Base-by-base conservation (phyloP, 1,140 invertebrate genomes). In the Ditylenchus dipsaci region DNA sequence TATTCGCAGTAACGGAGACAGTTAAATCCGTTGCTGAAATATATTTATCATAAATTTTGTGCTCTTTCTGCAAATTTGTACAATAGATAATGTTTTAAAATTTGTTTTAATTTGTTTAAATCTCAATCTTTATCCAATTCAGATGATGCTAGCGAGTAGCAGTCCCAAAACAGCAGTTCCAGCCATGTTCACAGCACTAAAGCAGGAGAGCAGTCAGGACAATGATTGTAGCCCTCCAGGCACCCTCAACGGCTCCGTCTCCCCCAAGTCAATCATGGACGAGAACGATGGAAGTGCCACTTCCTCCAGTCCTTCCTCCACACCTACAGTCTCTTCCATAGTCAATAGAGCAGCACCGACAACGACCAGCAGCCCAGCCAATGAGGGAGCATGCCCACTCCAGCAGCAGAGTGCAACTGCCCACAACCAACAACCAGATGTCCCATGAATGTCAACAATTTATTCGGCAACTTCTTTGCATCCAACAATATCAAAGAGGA, bases 271-370 rank as follows among this genome's bases (percentile, higher is more conserved):
- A 30, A 47, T 19, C 15, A 53, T 53, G 15, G 49, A 53, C 8
- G 23, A 26, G 68, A 71, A 38, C 43, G 57, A 53, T 49, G 68
- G 69, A 26, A 33, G 27, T 33, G 68, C 65, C 13, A 57, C 69
- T 17, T 70, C 68, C n/a, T 71, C 65, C 21, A 71, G 69, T 59
- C 69, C 69, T 17, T 70, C 69, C 17, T 74, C 69, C 21, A 71
- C 68, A 27, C 65, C 65, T 23, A 33, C 65, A 42, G 26, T 49
- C 13, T 45, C 49, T 26, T 53, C 49, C n/a, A 53, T 26, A 19
- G 49, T 26, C 56, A 42, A 38, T 11, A 38, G 33, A 38, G 33
- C 11, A 11, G 3, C 3, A 11, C 33, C 33, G 11, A 38, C 33
- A 38, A 38, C 33, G 11, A 38, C n/a, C n/a, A n/a, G n/a, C n/a